Evolutionary conservation across 2,797 vertebrate genomes (phyloP), one percentile per base, ranked within the genome.

Genomic region (Scyliorhinus canicula): DNA sequence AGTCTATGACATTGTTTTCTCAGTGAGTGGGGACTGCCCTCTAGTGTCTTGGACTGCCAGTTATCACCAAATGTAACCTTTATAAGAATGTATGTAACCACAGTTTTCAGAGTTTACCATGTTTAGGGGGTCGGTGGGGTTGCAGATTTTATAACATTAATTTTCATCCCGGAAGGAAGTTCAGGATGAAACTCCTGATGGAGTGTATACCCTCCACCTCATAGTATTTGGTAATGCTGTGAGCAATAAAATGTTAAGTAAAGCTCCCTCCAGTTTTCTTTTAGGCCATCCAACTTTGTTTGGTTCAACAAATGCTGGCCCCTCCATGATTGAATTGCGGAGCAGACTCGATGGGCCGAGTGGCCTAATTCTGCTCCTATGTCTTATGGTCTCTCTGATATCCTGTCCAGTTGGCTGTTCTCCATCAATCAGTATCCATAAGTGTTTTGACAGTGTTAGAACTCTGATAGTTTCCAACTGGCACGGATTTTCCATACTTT

Each of bases 41-140:
- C 88, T 91, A 19, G 16, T 65, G 88, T 63, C 5, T n/a, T 60
- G 16, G 86, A 60, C 50, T 31, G 50, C 84, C 84, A 86, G 12
- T 55, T 55, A 55, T 69, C 85, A 88, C 26, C 85, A 90, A 65
- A 91, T 63, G 11, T 91, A 91, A 91, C 8, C 88, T 77, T n/a
- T 40, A 63, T 57, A 91, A 21, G 57, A 91, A 63, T 90, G 31
- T 5, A 60, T 4, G 19, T 60, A 60, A 1, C 88, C 40, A 19
- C n/a, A 63, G 16, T 24, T 35, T 35, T 55, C 55, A 90, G 35
- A 88, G 85, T 63, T 63, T 82, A 9, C 79, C 79, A 26, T 44
- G 44, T 8, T 26, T 82, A 9, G 79, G 79, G 40, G 9, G 1
- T 31, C 0, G 31, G 69, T 47, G 21, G 19, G 5, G 19, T 82